Evolutionary conservation across 37 sponge, comb jelly and placozoan species (phyloP).

Genomic region (Axinella damicornis): DNA sequence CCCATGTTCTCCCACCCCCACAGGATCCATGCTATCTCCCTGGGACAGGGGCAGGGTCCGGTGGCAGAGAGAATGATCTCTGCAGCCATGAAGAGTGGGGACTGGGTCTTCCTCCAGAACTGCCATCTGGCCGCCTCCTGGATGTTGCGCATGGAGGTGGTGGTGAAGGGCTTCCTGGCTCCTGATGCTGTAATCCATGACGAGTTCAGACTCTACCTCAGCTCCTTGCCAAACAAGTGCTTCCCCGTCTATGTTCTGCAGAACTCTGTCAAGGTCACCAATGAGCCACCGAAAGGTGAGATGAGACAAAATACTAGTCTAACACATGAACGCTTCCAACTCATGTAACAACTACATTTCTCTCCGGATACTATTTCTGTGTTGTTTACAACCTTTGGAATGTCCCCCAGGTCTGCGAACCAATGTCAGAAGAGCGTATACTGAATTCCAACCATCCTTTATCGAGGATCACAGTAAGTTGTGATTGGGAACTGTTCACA

Average conservation of each 20-base stretch:
- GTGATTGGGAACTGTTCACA: too few species aligned
- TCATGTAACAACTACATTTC: too few species aligned
- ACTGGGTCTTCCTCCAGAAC: constrained; percentile 99
- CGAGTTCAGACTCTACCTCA: constrained; percentile 94
- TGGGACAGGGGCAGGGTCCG: constrained; percentile 99
- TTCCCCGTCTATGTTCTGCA: constrained; percentile 98
- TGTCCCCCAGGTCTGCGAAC: constrained; percentile 92
- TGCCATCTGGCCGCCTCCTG: constrained; percentile 99
- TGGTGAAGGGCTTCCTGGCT: constrained; percentile 84
- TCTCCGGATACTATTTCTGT: too few species aligned
- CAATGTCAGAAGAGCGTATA: constrained; percentile 92
- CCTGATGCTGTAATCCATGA: constrained; percentile 87
- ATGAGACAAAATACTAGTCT: too few species aligned
- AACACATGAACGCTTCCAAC: too few species aligned
- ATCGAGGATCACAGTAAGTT: constrained; percentile 92
- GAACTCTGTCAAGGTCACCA: constrained; percentile 99
- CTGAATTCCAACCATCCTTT: constrained; percentile 86
- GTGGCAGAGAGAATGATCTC: constrained; percentile 94
- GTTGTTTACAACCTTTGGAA: too few species aligned
- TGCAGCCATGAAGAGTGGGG: constrained; percentile 84
- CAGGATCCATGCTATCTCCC: constrained; percentile 94
- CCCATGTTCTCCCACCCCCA: too few species aligned
- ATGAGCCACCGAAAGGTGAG: constrained; percentile 97
- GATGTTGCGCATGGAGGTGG: constrained; percentile 97
- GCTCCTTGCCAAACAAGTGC: constrained; percentile 94